Percentiles rank a stretch among this genome's conserved stretches.
Conservation (phyloP, 1,140 invertebrate genomes). For the Lucilia cuprina region DNA sequence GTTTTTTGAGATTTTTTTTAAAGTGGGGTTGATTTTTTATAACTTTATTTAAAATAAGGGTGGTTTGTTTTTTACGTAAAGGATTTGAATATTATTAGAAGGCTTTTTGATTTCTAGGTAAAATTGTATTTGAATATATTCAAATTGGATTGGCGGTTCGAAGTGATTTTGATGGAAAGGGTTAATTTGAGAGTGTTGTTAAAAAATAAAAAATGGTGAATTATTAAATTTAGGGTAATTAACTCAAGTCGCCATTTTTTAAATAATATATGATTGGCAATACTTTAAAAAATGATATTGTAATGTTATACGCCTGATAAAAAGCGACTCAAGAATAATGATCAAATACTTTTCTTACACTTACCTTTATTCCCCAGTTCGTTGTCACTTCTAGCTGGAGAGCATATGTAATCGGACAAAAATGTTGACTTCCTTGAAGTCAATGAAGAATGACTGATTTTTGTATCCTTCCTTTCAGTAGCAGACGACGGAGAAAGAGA, state of each 20-base stretch:
- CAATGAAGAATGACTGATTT: background rate
- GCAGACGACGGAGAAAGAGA: background rate
- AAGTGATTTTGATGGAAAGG: too few relatives aligned
- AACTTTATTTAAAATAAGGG: background rate
- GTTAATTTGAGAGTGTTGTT: too few relatives aligned
- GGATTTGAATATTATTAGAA: background rate
- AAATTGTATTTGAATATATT: background rate
- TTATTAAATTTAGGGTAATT: too few relatives aligned
- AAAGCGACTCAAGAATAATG: too few relatives aligned
- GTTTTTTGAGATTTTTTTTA: background rate
- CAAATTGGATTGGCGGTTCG: background rate
- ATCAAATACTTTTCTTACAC: too few relatives aligned
- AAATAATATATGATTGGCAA: too few relatives aligned
- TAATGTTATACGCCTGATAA: too few relatives aligned
- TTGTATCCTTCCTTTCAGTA: background rate
- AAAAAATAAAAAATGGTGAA: too few relatives aligned
- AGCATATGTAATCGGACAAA: background rate
- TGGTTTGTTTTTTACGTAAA: background rate
- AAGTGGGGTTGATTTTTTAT: background rate
- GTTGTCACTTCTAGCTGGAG: background rate
- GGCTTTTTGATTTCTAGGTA: background rate
- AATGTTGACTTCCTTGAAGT: background rate
- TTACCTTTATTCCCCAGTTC: background rate
- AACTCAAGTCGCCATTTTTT: too few relatives aligned
- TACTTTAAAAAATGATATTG: too few relatives aligned